Evolutionary conservation across 2,113 vertebrate genomes (phyloP).

Genomic region (Aegithalos caudatus): DNA sequence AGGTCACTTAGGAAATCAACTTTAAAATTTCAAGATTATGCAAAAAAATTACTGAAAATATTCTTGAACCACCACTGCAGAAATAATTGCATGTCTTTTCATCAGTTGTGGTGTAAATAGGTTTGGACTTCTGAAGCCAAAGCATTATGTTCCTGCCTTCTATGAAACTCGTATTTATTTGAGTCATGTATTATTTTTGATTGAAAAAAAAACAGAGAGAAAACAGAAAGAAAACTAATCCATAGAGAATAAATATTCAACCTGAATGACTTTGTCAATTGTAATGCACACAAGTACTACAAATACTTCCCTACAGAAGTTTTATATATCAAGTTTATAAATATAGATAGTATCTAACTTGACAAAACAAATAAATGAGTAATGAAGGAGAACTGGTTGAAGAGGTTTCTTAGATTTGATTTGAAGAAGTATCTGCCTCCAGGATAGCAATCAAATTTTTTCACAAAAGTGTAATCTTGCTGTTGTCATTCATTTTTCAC

Average conservation of each 20-base stretch:
- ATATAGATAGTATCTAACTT: neutral
- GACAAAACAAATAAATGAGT: slow-evolving; percentile 5
- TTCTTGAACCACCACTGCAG: neutral
- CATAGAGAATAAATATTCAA: slow-evolving; percentile 12
- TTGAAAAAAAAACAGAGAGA: neutral
- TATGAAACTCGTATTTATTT: neutral
- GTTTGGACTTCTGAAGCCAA: neutral
- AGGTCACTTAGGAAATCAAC: neutral
- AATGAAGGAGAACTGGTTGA: neutral
- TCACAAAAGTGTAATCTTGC: neutral
- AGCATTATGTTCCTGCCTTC: neutral
- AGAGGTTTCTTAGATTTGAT: neutral
- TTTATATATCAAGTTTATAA: neutral
- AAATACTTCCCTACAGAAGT: neutral
- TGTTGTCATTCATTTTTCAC: neutral
- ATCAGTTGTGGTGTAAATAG: neutral
- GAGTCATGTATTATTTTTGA: neutral
- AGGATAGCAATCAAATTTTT: neutral
- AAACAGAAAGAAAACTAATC: neutral
- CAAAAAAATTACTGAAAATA: neutral
- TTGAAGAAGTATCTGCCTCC: neutral
- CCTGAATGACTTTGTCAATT: neutral
- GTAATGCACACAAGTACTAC: neutral
- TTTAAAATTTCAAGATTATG: neutral
- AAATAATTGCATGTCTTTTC: neutral